Evolutionary conservation across 2,113 vertebrate genomes (phyloP).

Genomic region (Hypocryptadius cinnamomeus): DNA sequence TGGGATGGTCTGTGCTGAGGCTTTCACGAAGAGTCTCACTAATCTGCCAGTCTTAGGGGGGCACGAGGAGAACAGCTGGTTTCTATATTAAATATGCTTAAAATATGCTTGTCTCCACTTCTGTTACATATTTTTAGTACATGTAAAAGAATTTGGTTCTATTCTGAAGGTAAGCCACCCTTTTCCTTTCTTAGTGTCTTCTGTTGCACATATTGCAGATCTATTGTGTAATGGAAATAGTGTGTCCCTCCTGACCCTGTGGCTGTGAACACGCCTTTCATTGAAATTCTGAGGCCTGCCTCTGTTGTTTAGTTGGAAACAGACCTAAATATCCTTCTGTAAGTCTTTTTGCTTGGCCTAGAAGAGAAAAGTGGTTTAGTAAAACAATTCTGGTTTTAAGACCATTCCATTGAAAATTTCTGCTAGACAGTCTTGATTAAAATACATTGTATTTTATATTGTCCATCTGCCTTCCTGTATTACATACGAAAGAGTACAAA

Average conservation of each 20-base stretch:
- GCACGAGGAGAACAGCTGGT: background rate
- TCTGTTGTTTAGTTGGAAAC: background rate
- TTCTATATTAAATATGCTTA: background rate
- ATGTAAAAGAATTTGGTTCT: background rate
- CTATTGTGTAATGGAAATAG: background rate
- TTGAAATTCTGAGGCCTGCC: background rate
- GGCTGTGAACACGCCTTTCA: background rate
- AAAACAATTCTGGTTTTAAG: background rate
- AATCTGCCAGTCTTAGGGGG: background rate
- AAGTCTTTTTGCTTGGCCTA: background rate
- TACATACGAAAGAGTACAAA: background rate
- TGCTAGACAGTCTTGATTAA: background rate
- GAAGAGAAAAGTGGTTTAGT: background rate
- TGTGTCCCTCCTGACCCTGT: rapidly evolving
- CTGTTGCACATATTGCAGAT: background rate
- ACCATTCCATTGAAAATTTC: background rate
- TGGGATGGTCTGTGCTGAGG: background rate
- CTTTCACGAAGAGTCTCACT: background rate
- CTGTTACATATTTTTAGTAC: background rate
- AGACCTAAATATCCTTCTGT: background rate
- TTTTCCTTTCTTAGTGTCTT: background rate
- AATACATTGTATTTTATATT: background rate
- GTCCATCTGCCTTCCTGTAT: background rate
- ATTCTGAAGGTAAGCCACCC: background rate
- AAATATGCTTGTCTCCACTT: background rate